Evolutionary conservation across 2,113 vertebrate species (phyloP).

Genomic region (Pyxicephalus adspersus): DNA sequence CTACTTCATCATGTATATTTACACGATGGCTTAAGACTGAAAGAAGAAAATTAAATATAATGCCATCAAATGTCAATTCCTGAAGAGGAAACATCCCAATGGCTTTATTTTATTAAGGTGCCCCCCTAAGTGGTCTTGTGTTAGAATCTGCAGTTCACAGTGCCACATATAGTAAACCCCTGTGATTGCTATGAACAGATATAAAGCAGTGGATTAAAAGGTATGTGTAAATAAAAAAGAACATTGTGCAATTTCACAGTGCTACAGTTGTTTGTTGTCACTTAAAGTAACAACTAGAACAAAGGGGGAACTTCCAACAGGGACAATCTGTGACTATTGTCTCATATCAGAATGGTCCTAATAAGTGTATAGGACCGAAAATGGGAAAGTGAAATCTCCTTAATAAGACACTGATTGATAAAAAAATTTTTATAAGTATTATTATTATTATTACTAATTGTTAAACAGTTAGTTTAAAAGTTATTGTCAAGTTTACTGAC

Average conservation of each 20-base stretch:
- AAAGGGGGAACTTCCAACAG: too few relatives aligned
- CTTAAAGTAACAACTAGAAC: too few relatives aligned
- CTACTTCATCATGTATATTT: background rate
- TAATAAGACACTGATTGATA: too few relatives aligned
- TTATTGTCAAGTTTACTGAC: too few relatives aligned
- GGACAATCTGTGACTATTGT: too few relatives aligned
- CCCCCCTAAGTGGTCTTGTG: background rate
- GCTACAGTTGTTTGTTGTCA: too few relatives aligned
- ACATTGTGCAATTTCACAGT: background rate
- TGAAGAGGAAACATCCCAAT: background rate
- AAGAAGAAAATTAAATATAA: slow-evolving; percentile 7
- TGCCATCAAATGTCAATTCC: slow-evolving; percentile 14
- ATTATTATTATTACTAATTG: too few relatives aligned
- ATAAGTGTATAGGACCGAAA: too few relatives aligned
- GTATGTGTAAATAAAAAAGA: background rate
- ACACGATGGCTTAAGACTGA: background rate
- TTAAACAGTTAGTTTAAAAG: too few relatives aligned
- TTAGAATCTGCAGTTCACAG: background rate
- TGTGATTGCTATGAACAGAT: background rate
- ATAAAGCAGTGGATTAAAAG: background rate
- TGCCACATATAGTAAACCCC: slow-evolving; percentile 2
- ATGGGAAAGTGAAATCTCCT: too few relatives aligned
- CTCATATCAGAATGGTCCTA: too few relatives aligned
- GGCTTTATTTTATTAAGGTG: background rate
- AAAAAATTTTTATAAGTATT: too few relatives aligned